Base-by-base conservation (phyloP, 1,140 invertebrate genomes). In the Globodera rostochiensis region DNA sequence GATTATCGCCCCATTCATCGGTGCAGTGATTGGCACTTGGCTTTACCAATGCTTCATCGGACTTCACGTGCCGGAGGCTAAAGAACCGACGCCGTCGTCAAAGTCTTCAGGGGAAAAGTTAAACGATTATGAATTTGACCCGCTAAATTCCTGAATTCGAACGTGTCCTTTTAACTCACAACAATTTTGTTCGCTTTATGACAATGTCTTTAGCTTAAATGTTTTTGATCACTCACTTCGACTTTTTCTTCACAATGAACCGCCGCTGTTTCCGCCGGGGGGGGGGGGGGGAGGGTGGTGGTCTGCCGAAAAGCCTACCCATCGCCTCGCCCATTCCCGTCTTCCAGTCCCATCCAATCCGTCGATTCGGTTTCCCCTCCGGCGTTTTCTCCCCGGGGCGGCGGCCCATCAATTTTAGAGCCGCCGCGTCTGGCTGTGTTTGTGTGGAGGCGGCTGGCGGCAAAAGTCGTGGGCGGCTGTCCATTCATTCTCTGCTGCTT, bases 1-100 rank as follows among this genome's bases (percentile, higher is more conserved):
- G 11, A 77, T 89, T 46, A 60, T 89, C 69, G 89, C 86, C 4
- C 88, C 88, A 13, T 73, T 90, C 25, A 76, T 89, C 64, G 88
- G 88, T 11, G 86, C 82, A 19, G 60, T 85, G 19, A 71, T 89
- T 21, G 88, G 88, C n/a, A 81, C 84, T 8, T 89, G 86, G 85
- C 66, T 84, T 60, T 89, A 89, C 70, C 82, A 84, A 64, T 49
- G 82, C 15, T 76, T 87, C 19, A 76, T 89, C 46, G 88, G 87
- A 69, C 77, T 85, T 64, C 88, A 88, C 45, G 77, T 80, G 71
- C 80, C 80, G 15, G 77, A 84, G 3, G 81, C 25, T 11, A 77
- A 46, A 46, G 45, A 76, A 50, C 1, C 8, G 19, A 6, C 1
- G 69, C 9, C 8, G 69, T 6, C 8, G n/a, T 25, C 8, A 11